Evolutionary conservation across 2,113 vertebrate genomes (phyloP), one percentile per base, ranked within the genome.

Genomic region (Sinocyclocheilus grahami): DNA sequence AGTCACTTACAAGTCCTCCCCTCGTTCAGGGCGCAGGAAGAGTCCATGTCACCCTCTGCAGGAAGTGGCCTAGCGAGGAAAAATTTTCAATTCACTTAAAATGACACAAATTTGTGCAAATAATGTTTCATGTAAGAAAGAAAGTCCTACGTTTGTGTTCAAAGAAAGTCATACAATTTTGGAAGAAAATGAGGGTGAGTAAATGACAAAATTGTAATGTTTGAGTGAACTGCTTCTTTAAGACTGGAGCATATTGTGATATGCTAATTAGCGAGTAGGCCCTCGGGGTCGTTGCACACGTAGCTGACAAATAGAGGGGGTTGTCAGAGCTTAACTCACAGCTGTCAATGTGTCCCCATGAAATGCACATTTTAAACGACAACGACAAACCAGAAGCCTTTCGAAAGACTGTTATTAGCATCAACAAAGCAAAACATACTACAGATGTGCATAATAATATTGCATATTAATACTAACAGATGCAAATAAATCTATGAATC

Each of bases 1-100:
- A 22, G 48, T n/a, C 83, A 96, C 97, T 97, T 89, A 99, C 98
- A 96, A 86, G 95, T 92, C 8, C 95, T 91, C 87, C 94, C 91
- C 53, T 98, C 97, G 0, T 91, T 93, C 4, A 96, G 95, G 84
- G 96, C 94, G 20, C 96, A 95, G 76, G 97, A 93, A 0, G 94
- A 86, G 78, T 98, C 97, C 97, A 96, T 97, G 88, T 96, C 97
- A 0, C 95, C 95, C 90, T 98, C 96, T 24, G 97, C 97, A 5
- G 96, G 97, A 83, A 97, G 95, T 11, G 96, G 96, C 88, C 97
- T 99, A 89, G 86, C 80, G 27, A 20, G 55, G 46, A 67, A 18
- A 72, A 22, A 39, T 39, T 72, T 71, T 71, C 0, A 71, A 4
- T 37, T 71, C 7, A 33, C 14, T 33, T 69, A 69, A 65, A 10